These are phyloP conservation scores for Himalopsyche anomala DNA, from an alignment of 2,888 invertebrate species.

Conservation along the genomic window DNA sequence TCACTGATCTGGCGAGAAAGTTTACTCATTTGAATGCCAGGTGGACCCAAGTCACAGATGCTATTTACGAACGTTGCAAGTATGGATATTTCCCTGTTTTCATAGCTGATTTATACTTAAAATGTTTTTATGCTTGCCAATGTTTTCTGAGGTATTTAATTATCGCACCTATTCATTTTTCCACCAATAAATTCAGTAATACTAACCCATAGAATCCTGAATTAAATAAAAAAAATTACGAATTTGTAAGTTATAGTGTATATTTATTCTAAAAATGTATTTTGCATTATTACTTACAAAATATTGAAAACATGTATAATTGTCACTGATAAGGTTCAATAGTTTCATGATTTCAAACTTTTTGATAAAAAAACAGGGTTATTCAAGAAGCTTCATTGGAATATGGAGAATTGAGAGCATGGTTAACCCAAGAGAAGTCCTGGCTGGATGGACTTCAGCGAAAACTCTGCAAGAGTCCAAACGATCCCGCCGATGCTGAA, in stretches of 20 bases:
- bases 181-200: too few relatives aligned
- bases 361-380: constrained; percentile 69
- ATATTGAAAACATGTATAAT: too few relatives aligned
- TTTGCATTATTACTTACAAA: too few relatives aligned
- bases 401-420: constrained; percentile 86
- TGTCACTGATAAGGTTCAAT: too few relatives aligned
- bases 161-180: too few relatives aligned
- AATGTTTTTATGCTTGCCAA: too few relatives aligned
- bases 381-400: constrained; percentile 86
- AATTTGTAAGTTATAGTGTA: too few relatives aligned
- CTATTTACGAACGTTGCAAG: constrained; percentile 82
- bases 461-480: constrained; percentile 82
- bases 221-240: too few relatives aligned
- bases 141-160: too few relatives aligned
- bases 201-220: too few relatives aligned
- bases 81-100: constrained; percentile 67
- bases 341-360: too few relatives aligned
- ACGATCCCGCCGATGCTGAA: constrained; percentile 90
- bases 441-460: constrained; percentile 89
- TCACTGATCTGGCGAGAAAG: constrained; percentile 80
- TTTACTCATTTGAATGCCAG: constrained; percentile 83
- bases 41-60: constrained; percentile 84
- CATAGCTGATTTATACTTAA: not conserved
- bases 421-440: constrained; percentile 84
- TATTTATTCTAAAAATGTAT: too few relatives aligned